A percentile compares a stretch with the other conserved stretches of the same genome.
Conservation (phyloP, 2,797 vertebrate species). For the Nasua narica region DNA sequence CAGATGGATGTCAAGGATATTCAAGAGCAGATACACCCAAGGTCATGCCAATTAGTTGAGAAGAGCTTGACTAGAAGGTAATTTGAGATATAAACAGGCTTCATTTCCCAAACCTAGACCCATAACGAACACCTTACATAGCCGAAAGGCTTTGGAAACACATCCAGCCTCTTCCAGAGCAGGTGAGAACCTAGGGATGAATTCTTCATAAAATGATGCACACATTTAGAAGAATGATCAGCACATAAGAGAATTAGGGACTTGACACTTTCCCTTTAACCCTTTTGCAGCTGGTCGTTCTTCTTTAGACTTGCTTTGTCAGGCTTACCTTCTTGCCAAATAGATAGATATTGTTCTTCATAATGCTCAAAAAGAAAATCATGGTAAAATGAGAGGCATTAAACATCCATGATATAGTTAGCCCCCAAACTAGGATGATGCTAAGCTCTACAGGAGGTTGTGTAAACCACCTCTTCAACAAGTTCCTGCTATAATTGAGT, state of each 20-base stretch:
- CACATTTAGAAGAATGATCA: background rate
- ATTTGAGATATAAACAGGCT: conserved; percentile 21
- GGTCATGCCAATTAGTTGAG: conserved; percentile 74
- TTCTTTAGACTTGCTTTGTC: background rate
- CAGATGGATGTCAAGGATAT: conserved; percentile 70
- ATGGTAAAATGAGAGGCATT: background rate
- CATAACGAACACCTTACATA: background rate
- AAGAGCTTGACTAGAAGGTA: conserved; percentile 31
- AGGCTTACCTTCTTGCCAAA: background rate
- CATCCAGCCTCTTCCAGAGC: background rate
- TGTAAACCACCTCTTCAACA: background rate
- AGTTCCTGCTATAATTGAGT: background rate
- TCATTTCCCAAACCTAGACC: background rate
- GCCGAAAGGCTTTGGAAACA: conserved; percentile 13
- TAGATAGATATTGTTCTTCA: background rate
- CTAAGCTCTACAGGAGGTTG: background rate
- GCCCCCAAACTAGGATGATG: background rate
- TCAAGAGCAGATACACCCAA: conserved; percentile 72
- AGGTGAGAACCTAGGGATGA: background rate
- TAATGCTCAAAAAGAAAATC: background rate
- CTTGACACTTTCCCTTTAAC: background rate
- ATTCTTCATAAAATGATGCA: background rate
- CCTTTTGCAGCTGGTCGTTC: background rate
- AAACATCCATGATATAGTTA: background rate
- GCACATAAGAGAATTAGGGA: background rate